Evolutionary conservation across 2,113 vertebrate genomes (phyloP).

Genomic region (Calyptomena viridis): DNA sequence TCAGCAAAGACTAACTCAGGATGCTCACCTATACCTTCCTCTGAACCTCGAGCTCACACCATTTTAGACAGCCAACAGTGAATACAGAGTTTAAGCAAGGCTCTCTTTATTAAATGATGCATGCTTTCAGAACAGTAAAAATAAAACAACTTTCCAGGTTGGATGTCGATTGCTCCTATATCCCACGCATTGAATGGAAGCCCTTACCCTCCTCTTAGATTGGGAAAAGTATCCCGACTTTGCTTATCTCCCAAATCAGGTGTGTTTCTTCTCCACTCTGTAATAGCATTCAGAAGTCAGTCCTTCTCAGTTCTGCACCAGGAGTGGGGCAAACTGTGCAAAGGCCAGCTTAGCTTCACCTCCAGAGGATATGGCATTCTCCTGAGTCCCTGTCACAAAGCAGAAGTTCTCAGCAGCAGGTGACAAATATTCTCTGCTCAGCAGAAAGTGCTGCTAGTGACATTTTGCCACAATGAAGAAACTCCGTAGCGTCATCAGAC

Average conservation of each 20-base stretch:
- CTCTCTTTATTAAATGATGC: background rate
- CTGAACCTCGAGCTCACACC: background rate
- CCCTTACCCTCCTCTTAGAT: background rate
- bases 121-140: background rate
- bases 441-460: background rate
- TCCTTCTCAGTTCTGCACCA: background rate
- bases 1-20: background rate
- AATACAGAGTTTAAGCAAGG: background rate
- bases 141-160: background rate
- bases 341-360: background rate
- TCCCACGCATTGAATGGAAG: background rate
- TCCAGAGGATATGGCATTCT: background rate
- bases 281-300: background rate
- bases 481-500: background rate
- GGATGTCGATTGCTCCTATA: background rate
- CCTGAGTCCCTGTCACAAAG: background rate
- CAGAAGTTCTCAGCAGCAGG: accelerated
- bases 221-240: background rate
- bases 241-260: background rate
- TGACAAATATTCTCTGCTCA: background rate
- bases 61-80: background rate
- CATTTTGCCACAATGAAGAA: background rate
- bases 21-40: background rate
- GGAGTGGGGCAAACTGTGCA: background rate
- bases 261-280: background rate